Percentiles rank a stretch among this genome's conserved stretches.
Evolutionary conservation across 2,888 invertebrate species (phyloP).

Genomic region (Ormia ochracea): DNA sequence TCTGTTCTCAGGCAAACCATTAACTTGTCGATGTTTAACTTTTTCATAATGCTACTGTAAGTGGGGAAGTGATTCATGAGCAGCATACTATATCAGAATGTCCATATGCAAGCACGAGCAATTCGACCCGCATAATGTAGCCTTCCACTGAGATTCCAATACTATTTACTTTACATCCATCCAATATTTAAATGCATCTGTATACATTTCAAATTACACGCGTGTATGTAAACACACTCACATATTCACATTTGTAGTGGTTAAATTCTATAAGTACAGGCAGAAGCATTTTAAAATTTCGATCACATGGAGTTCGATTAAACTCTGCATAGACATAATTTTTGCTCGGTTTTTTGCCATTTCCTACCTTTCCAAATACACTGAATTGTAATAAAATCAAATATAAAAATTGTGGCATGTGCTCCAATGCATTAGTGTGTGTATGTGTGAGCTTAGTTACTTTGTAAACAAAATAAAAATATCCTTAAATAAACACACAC

Average conservation of each 20-base stretch:
- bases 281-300: not conserved
- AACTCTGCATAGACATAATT: not conserved
- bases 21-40: no score
- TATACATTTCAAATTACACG: not conserved
- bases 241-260: not conserved
- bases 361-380: not conserved
- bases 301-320: conserved; percentile 1
- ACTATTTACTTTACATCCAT: not conserved
- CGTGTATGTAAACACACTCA: not conserved
- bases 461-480: conserved; percentile 14
- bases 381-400: conserved; percentile 51
- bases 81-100: conserved; percentile 9
- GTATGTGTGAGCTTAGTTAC: not conserved
- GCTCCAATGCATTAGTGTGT: conserved; percentile 24
- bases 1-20: no score
- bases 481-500: conserved; percentile 35
- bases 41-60: no score
- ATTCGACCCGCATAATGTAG: conserved; percentile 31
- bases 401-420: conserved; percentile 59
- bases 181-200: not conserved
- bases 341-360: not conserved
- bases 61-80: no score
- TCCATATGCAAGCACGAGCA: not conserved
- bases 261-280: not conserved
- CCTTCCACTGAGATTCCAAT: conserved; percentile 5